Percentiles rank a stretch among this genome's conserved stretches.
These are phyloP conservation scores for Tetranychus cinnabarinus DNA, from an alignment of 1,140 invertebrate genomes.

Conservation along the genomic window DNA sequence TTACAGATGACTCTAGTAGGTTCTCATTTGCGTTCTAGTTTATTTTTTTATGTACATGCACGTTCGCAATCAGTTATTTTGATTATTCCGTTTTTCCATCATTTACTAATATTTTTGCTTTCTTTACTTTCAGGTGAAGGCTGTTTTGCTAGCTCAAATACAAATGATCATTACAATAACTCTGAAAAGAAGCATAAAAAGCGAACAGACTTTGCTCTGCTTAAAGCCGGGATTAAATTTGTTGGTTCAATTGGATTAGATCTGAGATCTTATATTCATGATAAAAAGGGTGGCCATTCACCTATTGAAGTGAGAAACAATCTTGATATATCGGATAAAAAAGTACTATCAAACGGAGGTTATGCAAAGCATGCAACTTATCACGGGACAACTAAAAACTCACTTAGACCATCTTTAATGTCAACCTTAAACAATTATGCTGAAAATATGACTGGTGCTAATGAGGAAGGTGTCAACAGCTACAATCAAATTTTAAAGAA, in stretches of 20 bases:
- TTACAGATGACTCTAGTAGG: too few relatives aligned
- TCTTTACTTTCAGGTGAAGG: constrained; percentile 19
- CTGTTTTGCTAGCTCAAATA: constrained; percentile 20
- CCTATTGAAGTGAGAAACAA: background rate
- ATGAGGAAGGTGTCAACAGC: too few relatives aligned
- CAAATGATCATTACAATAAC: background rate
- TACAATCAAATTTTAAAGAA: background rate
- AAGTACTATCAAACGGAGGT: background rate
- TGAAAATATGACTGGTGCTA: background rate
- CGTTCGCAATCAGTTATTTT: too few relatives aligned
- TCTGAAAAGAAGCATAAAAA: background rate
- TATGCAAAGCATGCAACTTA: background rate
- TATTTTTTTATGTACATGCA: too few relatives aligned
- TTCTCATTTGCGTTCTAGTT: too few relatives aligned
- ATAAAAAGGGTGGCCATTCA: background rate
- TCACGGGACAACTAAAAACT: background rate
- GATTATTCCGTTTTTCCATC: too few relatives aligned
- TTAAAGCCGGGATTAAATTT: background rate
- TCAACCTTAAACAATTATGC: background rate
- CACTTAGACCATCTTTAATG: background rate
- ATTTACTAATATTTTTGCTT: constrained; percentile 18
- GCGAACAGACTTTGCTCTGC: background rate
- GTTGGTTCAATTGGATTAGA: background rate
- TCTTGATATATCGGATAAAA: background rate
- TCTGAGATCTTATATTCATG: background rate